A percentile compares a stretch with the other conserved stretches of the same genome.
Conservation (phyloP, 2,797 vertebrate species). For the Pipistrellus pygmaeus region DNA sequence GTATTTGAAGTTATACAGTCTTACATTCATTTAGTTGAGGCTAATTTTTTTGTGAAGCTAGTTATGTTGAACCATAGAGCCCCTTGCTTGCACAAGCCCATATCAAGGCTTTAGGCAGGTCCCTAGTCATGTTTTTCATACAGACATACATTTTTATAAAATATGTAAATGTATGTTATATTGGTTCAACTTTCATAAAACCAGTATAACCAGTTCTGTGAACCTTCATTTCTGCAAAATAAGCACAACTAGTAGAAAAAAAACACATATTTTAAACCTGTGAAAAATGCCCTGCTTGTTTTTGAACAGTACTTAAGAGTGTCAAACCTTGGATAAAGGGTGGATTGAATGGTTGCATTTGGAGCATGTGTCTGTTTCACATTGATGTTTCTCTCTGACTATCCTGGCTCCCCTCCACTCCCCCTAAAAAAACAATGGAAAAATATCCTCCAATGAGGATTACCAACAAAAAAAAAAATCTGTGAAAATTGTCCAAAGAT, state of each 20-base stretch:
- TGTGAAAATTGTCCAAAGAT: neutral
- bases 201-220: neutral
- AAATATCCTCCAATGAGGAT: too few relatives aligned
- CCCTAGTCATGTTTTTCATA: neutral
- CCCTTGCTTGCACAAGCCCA: neutral
- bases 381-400: too few relatives aligned
- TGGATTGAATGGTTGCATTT: too few relatives aligned
- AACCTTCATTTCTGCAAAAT: neutral
- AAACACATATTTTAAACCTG: neutral
- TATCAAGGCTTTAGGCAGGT: neutral
- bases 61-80: neutral
- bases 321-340: too few relatives aligned
- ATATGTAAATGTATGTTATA: neutral
- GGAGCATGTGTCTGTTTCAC: too few relatives aligned
- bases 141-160: neutral
- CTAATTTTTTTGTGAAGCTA: neutral
- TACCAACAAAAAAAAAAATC: neutral
- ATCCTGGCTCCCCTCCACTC: too few relatives aligned
- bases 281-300: too few relatives aligned
- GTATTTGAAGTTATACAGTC: too few relatives aligned
- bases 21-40: neutral
- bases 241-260: neutral
- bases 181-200: neutral
- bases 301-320: too few relatives aligned
- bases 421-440: too few relatives aligned